phyloP scores from a whole-genome alignment of 2,113 vertebrate species.

The Pyrgilauda ruficollis region DNA sequence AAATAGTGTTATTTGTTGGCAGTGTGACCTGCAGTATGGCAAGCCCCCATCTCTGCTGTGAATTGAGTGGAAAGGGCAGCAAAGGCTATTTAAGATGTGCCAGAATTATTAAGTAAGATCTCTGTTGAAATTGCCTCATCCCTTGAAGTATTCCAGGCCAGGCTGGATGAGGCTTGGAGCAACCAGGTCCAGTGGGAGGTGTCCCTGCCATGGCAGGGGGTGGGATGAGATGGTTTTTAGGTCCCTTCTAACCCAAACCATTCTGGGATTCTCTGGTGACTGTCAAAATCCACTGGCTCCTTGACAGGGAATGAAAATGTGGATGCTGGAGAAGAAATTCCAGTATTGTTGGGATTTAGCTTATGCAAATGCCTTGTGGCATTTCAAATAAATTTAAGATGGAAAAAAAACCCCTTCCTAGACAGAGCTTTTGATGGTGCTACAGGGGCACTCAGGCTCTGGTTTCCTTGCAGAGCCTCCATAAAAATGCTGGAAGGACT shows the following conservation, averaged over 20 bases:
- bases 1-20: background rate
- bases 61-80: background rate
- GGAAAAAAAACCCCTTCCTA: background rate
- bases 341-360: too few relatives aligned
- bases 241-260: background rate
- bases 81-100: background rate
- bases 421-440: background rate
- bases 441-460: background rate
- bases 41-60: background rate
- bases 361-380: background rate
- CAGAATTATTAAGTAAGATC: background rate
- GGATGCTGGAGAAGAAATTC: background rate
- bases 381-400: background rate
- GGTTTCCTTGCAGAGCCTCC: background rate
- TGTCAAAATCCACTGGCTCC: background rate
- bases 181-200: background rate
- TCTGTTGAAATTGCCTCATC: fast-evolving
- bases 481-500: background rate
- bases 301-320: background rate
- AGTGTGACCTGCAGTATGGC: background rate
- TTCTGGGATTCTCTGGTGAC: background rate
- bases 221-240: background rate
- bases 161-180: fast-evolving
- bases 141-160: background rate
- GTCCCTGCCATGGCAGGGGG: background rate